phyloP scores from a whole-genome alignment of 2,888 invertebrate species.

The Agrilus cyanescens region DNA sequence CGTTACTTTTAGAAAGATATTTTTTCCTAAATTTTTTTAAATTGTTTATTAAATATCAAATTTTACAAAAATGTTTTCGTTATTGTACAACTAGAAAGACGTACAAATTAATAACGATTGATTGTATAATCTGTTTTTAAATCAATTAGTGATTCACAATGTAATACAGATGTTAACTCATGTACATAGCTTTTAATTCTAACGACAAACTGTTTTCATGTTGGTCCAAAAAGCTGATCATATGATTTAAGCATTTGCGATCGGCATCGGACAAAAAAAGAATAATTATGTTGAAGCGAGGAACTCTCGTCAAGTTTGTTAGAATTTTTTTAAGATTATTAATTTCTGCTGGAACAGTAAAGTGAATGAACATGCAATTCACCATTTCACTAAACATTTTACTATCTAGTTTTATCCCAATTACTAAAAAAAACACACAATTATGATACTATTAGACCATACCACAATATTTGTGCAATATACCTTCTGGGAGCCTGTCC shows the following conservation, averaged over 20 bases:
- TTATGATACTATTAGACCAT: background rate
- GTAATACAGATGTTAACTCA: slow-evolving; percentile 3
- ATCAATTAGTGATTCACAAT: slow-evolving; percentile 1
- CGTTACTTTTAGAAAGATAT: too few species aligned
- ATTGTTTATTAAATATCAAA: too few species aligned
- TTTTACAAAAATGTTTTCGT: too few species aligned
- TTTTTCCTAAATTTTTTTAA: too few species aligned
- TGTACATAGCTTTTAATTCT: slow-evolving; percentile 10
- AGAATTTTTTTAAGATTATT: slow-evolving; percentile 25
- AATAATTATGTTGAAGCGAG: slow-evolving; percentile 29
- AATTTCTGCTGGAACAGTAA: slow-evolving; percentile 26
- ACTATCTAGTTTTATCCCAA: slow-evolving; percentile 35
- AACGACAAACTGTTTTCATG: slow-evolving; percentile 20
- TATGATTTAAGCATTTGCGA: slow-evolving; percentile 21
- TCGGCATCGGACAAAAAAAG: slow-evolving; percentile 32
- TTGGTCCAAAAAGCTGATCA: slow-evolving; percentile 25
- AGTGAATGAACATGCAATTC: slow-evolving; percentile 30
- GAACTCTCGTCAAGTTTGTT: slow-evolving; percentile 24
- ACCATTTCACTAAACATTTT: slow-evolving; percentile 31
- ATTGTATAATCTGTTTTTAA: background rate
- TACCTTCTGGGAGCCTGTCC: slow-evolving; percentile 22
- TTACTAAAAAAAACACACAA: slow-evolving; percentile 24
- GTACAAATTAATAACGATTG: too few species aligned
- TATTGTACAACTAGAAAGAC: too few species aligned
- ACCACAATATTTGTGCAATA: background rate